Evolutionary conservation across 2,113 vertebrate genomes (phyloP).

Genomic region (Malurus elegans): DNA sequence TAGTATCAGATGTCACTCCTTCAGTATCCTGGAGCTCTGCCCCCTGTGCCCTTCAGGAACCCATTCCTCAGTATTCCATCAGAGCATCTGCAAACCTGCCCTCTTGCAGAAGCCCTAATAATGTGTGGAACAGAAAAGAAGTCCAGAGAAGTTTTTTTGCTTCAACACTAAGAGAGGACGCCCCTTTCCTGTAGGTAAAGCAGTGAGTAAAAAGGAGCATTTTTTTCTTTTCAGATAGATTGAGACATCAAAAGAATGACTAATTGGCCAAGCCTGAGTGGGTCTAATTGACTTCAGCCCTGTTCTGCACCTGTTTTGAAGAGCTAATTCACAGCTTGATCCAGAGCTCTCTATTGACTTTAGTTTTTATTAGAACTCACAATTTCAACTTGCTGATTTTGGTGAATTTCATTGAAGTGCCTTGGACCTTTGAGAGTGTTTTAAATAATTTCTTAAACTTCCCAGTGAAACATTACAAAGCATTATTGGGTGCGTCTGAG

Average conservation of each 20-base stretch:
- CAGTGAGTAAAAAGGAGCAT: background rate
- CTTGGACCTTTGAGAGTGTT: background rate
- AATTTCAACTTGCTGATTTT: background rate
- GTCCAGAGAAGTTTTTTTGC: background rate
- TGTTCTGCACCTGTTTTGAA: constrained; percentile 33
- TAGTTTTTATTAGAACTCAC: background rate
- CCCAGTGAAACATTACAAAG: background rate
- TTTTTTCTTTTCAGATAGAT: background rate
- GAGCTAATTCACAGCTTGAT: background rate
- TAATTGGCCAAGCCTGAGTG: constrained; percentile 6
- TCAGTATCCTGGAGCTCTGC: background rate
- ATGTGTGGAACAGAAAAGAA: background rate
- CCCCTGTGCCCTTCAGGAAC: background rate
- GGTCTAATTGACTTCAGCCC: constrained; percentile 29
- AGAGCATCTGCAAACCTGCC: background rate
- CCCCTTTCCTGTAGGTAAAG: background rate
- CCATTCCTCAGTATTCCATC: background rate
- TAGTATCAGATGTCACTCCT: background rate
- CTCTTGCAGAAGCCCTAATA: background rate
- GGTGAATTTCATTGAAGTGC: background rate
- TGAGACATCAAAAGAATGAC: constrained; percentile 39
- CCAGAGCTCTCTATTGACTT: background rate
- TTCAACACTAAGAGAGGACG: background rate
- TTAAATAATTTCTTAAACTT: background rate
- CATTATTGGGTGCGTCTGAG: background rate